Percentiles rank a stretch among this genome's conserved stretches.
These are phyloP conservation scores for Panthera leo DNA, from an alignment of 2,113 vertebrate species.

Conservation along the genomic window DNA sequence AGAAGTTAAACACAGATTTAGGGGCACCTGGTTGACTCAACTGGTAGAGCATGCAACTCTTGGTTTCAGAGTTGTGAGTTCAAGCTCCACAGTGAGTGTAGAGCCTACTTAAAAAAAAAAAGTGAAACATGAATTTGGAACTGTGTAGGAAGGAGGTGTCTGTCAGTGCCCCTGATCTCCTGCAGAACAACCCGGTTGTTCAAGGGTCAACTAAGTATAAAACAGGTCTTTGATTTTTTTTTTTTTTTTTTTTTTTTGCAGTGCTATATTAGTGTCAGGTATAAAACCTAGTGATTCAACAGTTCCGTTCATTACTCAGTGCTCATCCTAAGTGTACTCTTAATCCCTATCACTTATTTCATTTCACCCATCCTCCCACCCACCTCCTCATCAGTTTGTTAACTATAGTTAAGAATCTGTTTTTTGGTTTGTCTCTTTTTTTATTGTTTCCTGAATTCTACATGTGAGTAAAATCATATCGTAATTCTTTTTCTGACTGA, in stretches of 20 bases:
- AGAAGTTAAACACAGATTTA: background rate
- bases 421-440: background rate
- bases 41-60: background rate
- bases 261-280: background rate
- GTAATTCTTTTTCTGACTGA: background rate
- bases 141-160: background rate
- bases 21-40: background rate
- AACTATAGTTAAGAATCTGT: background rate
- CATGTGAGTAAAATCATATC: background rate
- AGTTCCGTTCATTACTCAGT: background rate
- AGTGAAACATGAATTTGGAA: background rate
- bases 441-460: background rate
- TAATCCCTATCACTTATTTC: background rate
- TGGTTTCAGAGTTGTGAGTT: background rate
- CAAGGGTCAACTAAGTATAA: background rate
- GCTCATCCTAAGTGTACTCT: background rate
- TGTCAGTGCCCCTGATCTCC: background rate
- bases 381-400: background rate
- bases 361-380: background rate
- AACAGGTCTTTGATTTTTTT: background rate
- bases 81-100: background rate
- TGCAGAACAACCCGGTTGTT: background rate
- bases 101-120: background rate
- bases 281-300: background rate
- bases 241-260: background rate